A percentile compares a stretch with the other conserved stretches of the same genome.
Conservation (phyloP, 2,797 vertebrate genomes). For the Catostomus latipinnis region DNA sequence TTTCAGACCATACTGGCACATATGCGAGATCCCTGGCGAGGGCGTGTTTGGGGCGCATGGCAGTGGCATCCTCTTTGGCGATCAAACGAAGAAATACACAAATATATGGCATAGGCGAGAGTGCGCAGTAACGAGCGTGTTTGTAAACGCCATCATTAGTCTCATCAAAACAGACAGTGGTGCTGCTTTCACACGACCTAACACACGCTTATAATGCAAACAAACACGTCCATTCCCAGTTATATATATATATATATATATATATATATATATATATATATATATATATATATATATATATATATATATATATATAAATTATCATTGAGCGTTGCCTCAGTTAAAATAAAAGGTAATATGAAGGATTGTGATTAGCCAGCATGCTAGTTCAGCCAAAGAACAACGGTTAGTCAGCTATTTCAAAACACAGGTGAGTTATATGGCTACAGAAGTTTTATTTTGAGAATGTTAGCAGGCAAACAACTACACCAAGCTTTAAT, state of each 20-base stretch:
- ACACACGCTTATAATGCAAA: neutral
- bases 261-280: too few relatives aligned
- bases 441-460: neutral
- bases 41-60: too few relatives aligned
- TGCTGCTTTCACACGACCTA: constrained; percentile 13
- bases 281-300: neutral
- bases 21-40: too few relatives aligned
- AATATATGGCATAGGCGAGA: constrained; percentile 5
- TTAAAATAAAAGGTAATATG: neutral
- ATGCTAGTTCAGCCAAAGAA: constrained; percentile 34
- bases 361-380: constrained; percentile 28
- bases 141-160: constrained; percentile 78
- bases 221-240: neutral
- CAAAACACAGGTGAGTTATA: constrained; percentile 28
- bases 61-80: too few relatives aligned
- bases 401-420: constrained; percentile 45
- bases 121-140: constrained; percentile 84
- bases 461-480: constrained; percentile 30
- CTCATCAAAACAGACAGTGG: constrained; percentile 67
- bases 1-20: too few relatives aligned
- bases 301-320: neutral
- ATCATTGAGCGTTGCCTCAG: neutral
- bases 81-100: too few relatives aligned
- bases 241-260: neutral
- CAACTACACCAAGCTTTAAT: constrained; percentile 9